phyloP scores from a whole-genome alignment of 2,797 vertebrate species.

The Falco cherrug region DNA sequence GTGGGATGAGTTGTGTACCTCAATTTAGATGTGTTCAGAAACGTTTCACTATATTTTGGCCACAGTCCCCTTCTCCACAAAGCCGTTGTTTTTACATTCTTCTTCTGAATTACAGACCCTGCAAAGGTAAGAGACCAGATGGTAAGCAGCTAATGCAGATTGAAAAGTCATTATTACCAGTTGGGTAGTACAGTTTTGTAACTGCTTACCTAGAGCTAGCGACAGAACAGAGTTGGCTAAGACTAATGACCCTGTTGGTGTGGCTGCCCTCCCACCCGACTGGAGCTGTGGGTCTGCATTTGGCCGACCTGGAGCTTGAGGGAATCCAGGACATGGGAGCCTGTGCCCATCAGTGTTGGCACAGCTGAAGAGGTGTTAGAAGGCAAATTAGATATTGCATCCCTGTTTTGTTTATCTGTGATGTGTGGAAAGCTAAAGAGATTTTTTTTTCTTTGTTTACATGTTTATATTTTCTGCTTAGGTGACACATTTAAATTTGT shows the following conservation, averaged over 20 bases:
- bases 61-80: background rate
- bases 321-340: background rate
- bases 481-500: background rate
- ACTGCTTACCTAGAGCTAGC: background rate
- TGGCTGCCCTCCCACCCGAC: rapidly evolving
- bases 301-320: background rate
- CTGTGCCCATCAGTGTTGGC: background rate
- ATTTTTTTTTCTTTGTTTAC: background rate
- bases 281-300: background rate
- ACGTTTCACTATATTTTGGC: background rate
- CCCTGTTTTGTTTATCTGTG: background rate
- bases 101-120: background rate
- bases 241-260: background rate
- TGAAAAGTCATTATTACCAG: background rate
- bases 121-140: background rate
- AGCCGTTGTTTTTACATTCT: background rate
- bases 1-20: background rate
- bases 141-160: background rate
- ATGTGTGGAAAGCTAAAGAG: background rate
- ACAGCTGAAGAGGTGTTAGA: background rate
- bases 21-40: background rate
- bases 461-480: background rate
- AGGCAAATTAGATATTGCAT: background rate
- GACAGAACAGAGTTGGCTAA: background rate
- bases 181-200: background rate